phyloP scores from a whole-genome alignment of 2,888 invertebrate species.

The Dascillus cervinus region DNA sequence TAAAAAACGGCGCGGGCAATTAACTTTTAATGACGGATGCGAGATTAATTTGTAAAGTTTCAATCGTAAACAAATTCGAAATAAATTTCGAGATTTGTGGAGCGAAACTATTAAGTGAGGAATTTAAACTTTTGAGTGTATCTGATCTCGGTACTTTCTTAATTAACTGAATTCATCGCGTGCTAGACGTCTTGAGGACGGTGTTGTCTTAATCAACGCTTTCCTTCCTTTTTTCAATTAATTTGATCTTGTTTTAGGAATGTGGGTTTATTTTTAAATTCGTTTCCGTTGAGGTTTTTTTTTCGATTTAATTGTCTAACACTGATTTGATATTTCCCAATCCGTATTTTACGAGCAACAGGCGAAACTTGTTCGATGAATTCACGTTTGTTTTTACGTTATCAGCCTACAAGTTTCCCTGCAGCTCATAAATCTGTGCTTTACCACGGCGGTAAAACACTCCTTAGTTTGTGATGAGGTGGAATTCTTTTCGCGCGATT shows the following conservation, averaged over 20 bases:
- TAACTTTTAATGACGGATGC: too few relatives aligned
- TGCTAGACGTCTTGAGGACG: constrained; percentile 1
- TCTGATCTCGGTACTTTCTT: constrained; percentile 6
- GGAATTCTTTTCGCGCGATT: too few relatives aligned
- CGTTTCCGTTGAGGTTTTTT: too few relatives aligned
- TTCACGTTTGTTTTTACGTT: constrained; percentile 27
- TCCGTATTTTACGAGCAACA: neutral
- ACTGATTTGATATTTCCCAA: too few relatives aligned
- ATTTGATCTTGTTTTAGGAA: too few relatives aligned
- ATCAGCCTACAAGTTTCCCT: constrained; percentile 37
- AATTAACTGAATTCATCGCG: constrained; percentile 7
- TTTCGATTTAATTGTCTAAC: too few relatives aligned
- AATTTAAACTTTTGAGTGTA: too few relatives aligned
- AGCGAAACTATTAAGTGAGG: too few relatives aligned
- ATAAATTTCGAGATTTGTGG: constrained; percentile 9
- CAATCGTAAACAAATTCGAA: constrained; percentile 12
- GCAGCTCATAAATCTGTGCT: constrained; percentile 35
- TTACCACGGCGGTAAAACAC: constrained; percentile 36
- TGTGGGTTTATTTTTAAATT: too few relatives aligned
- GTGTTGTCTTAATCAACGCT: too few relatives aligned
- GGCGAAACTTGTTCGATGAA: constrained; percentile 6
- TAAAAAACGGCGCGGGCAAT: too few relatives aligned
- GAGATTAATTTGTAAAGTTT: constrained; percentile 14
- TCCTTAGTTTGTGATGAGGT: constrained; percentile 31
- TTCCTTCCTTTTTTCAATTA: too few relatives aligned